Evolutionary conservation across 2,888 invertebrate species (phyloP), one percentile per base, ranked within the genome.

Genomic region (Deilephila elpenor): DNA sequence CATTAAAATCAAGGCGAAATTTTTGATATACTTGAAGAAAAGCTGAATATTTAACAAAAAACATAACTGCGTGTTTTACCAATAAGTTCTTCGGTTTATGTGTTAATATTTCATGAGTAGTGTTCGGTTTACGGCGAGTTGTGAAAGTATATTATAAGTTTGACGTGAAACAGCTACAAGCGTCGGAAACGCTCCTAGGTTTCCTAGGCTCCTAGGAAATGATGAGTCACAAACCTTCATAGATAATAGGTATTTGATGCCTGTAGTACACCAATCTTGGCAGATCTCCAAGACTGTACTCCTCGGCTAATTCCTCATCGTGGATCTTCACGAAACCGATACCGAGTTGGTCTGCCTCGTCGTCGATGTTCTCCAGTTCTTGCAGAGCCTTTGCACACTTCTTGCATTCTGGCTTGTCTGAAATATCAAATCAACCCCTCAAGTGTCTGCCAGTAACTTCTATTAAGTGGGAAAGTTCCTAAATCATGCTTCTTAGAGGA

Each of bases 301-400:
- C 98, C 86, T 98, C 98, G 77, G 98, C 98, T 81, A 98, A 95
- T 84, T 96, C 96, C 91, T 98, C 98, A 88, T 98, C 98, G 86
- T 98, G 97, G 87, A 98, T 98, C 94, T 98, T 98, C 78, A 98
- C 98, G 91, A 98, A 98, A 80, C 98, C 98, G 86, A 98, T 98
- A 78, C 98, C 98, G 79, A 98, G 95, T 90, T 98, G 98, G 92
- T 98, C 98, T 56, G 98, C 98, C 91, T 98, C 98, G 86, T 98
- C 98, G 88, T 98, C 98, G 88, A 98, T 98, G 93, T 98, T 98
- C 92, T 98, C 98, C 91, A 98, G 91, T 92, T 98, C 98, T 92
- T 97, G 97, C 78, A 98, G 95, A 74, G 98, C 98, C 93, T 98
- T 98, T 75, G 98, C 96, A 90, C 98, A 98, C 93, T 97, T 98